Base-by-base conservation (phyloP, 2,113 vertebrate genomes). In the Pelecanoides urinatrix region DNA sequence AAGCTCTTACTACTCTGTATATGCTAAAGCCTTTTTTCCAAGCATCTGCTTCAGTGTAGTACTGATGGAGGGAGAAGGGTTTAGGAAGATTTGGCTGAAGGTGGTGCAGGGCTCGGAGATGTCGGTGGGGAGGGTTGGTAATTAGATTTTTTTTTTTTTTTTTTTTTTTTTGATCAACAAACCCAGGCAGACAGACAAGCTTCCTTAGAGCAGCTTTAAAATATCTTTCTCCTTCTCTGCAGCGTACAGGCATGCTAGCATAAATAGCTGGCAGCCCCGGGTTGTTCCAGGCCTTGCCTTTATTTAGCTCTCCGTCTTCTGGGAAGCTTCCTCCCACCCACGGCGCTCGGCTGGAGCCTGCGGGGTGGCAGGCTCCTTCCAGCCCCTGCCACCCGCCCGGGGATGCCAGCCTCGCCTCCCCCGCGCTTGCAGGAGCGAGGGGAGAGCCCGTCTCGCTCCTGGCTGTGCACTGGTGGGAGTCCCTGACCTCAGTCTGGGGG, bases 251-350 rank as follows among this genome's bases (percentile, higher is more conserved):
- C 94, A 77, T 20, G 90, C 71, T 95, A 75, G 74, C 94, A 92
- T 94, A 96, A 97, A 96, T 94, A 96, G 77, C 91, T 95, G 84
- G 67, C 95, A 88, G 95, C n/a, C 67, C 82, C 2, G 34, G n/a
- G n/a, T 84, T 93, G 83, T 88, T 92, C 91, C 61, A 65, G 86
- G 88, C 79, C 56, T 93, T 92, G 76, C 68, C 94, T 95, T 95
- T 93, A 94, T 96, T 96, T 96, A 95, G 90, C 90, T 96, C 88
- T n/a, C 55, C 0, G 9, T 86, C 82, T 96, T 94, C 90, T 90
- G 86, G 95, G 92, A 96, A 94, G 88, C 65, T 96, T 95, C 96
- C 47, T 96, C 85, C 95, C 94, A 80, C 81, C 88, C 88, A 32
- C 9, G 0, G 87, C 0, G 27, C 81, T 84, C 4, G 36, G 68